Evolutionary conservation across 2,888 invertebrate genomes (phyloP).

Genomic region (Zhuqinia jingwanae): DNA sequence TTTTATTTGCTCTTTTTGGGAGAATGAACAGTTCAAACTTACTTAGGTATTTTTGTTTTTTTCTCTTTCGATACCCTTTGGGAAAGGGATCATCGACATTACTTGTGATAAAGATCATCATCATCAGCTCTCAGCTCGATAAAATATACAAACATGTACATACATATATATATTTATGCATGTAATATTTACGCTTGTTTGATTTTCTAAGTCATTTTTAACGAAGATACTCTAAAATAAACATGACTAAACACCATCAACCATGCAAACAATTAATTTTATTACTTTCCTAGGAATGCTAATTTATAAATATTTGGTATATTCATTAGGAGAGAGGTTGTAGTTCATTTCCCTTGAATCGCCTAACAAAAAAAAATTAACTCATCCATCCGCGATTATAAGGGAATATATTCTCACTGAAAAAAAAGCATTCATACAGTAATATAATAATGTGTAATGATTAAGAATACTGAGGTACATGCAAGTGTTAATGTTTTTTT

Average conservation of each 20-base stretch:
- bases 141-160: too few species aligned
- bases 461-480: too few species aligned
- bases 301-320: not conserved
- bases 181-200: slow-evolving; percentile 17
- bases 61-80: too few species aligned
- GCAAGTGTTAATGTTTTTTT: not conserved
- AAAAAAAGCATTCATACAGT: not conserved
- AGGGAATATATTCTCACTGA: not conserved
- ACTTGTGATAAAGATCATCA: not conserved
- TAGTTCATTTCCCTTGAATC: slow-evolving; percentile 21
- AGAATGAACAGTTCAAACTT: too few species aligned
- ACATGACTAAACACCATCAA: slow-evolving; percentile 19
- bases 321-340: slow-evolving; percentile 6
- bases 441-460: too few species aligned
- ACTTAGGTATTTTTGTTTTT: too few species aligned
- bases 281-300: not conserved
- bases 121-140: too few species aligned
- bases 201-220: slow-evolving; percentile 12
- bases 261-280: not conserved
- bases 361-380: slow-evolving; percentile 1
- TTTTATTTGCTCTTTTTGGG: too few species aligned
- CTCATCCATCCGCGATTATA: not conserved
- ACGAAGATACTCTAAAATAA: not conserved
- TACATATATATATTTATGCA: not conserved
- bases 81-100: slow-evolving; percentile 15